phyloP scores from a whole-genome alignment of 2,888 invertebrate species.

The Epirrhoe tristata region DNA sequence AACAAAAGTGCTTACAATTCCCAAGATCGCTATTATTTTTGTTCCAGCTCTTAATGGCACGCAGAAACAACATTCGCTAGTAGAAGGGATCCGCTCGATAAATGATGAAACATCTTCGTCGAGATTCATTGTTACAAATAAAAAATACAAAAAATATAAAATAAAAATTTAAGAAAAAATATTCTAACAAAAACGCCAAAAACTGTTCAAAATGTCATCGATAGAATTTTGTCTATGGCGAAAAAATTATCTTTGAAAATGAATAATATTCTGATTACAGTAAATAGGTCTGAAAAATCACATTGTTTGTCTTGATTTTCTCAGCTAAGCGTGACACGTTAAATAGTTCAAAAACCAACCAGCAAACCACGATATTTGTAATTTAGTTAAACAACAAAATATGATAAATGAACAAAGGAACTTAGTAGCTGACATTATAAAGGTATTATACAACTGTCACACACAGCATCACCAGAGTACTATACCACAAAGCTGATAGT shows the following conservation, averaged over 20 bases:
- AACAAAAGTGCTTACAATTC: conserved; percentile 22
- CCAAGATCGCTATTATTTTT: conserved; percentile 21
- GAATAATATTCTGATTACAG: too few species aligned
- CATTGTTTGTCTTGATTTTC: too few species aligned
- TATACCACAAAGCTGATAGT: background rate
- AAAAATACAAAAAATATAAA: conserved; percentile 1
- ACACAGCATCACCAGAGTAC: background rate
- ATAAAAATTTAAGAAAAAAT: background rate
- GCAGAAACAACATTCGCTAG: conserved; percentile 21
- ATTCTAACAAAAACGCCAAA: too few species aligned
- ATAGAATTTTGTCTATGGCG: background rate
- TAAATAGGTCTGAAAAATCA: background rate
- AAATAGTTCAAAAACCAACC: background rate
- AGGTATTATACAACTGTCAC: background rate
- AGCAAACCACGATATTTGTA: background rate
- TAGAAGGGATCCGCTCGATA: conserved; percentile 7
- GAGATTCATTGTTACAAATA: conserved; percentile 9
- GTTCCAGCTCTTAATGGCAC: conserved; percentile 17
- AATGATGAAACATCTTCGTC: conserved; percentile 18
- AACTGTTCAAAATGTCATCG: too few species aligned
- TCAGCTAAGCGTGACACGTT: too few species aligned
- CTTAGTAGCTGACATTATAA: background rate
- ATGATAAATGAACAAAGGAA: background rate
- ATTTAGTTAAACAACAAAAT: background rate
- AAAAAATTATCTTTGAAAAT: background rate